Conservation (phyloP, 2,888 invertebrate species). For the Diadegma fenestrale region DNA sequence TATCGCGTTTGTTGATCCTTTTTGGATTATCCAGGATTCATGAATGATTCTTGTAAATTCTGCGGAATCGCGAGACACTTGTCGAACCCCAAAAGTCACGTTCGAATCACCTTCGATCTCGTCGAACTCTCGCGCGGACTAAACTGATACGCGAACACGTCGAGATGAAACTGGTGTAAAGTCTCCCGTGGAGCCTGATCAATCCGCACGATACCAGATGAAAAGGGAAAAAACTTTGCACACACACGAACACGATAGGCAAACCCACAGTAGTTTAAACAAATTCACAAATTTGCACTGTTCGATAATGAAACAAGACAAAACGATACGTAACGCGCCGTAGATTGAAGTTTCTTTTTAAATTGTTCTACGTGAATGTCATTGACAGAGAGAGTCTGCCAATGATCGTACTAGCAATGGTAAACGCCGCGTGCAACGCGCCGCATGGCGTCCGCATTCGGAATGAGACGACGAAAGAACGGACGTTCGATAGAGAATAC, state of each 20-base stretch:
- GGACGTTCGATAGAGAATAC: slow-evolving; percentile 79
- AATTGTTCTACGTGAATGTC: slow-evolving; percentile 10
- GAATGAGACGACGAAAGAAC: slow-evolving; percentile 77
- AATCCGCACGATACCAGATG: slow-evolving; percentile 19
- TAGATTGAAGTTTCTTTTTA: neutral
- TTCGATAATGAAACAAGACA: slow-evolving; percentile 14
- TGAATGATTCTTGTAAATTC: neutral
- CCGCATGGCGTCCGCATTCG: slow-evolving; percentile 83
- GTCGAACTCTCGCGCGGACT: neutral
- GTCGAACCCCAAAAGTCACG: neutral
- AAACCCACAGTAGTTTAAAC: slow-evolving; percentile 32
- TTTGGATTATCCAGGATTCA: neutral
- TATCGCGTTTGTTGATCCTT: slow-evolving; percentile 4
- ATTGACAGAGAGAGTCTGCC: slow-evolving; percentile 7
- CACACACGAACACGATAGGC: slow-evolving; percentile 19
- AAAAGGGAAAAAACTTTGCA: neutral
- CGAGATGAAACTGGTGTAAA: slow-evolving; percentile 33
- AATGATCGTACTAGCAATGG: slow-evolving; percentile 55
- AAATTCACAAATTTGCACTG: slow-evolving; percentile 17
- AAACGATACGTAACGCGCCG: slow-evolving; percentile 54
- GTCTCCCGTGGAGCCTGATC: slow-evolving; percentile 17
- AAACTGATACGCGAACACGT: slow-evolving; percentile 13
- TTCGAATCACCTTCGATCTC: slow-evolving; percentile 13
- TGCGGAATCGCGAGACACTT: neutral
- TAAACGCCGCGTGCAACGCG: slow-evolving; percentile 80